Evolutionary conservation across 2,888 invertebrate species (phyloP).

Genomic region (Cactoblastis cactorum): DNA sequence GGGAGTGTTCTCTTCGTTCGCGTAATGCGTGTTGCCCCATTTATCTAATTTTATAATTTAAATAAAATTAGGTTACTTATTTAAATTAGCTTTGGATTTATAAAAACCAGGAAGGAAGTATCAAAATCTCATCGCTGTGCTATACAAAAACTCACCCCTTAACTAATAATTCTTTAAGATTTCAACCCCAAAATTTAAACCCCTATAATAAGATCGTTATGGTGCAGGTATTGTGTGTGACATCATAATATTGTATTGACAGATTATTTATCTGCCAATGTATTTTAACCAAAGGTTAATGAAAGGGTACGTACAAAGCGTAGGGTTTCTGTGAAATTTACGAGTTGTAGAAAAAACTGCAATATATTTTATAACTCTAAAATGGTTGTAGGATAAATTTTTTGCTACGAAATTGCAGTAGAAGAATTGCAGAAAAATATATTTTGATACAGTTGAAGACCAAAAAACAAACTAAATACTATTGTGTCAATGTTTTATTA

Average conservation of each 20-base stretch:
- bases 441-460: too few relatives aligned
- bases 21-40: too few relatives aligned
- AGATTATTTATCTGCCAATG: slow-evolving; percentile 55
- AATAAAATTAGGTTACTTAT: not conserved
- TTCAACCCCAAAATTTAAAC: slow-evolving; percentile 50
- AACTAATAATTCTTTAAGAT: slow-evolving; percentile 44
- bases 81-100: not conserved
- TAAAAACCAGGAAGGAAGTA: slow-evolving; percentile 24
- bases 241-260: slow-evolving; percentile 73
- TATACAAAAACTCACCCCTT: slow-evolving; percentile 47
- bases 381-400: too few relatives aligned
- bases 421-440: too few relatives aligned
- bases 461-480: too few relatives aligned
- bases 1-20: too few relatives aligned
- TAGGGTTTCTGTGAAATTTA: slow-evolving; percentile 1
- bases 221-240: slow-evolving; percentile 43
- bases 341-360: not conserved
- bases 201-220: slow-evolving; percentile 64
- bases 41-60: too few relatives aligned
- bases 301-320: not conserved
- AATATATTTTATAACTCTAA: too few relatives aligned
- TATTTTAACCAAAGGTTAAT: slow-evolving; percentile 18
- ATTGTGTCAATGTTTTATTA: too few relatives aligned
- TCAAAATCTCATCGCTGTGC: slow-evolving; percentile 30
- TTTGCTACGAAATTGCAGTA: too few relatives aligned